A percentile compares a stretch with the other conserved stretches of the same genome.
These are phyloP conservation scores for Rhombomys opimus DNA, from an alignment of 2,113 vertebrate genomes.

Conservation along the genomic window DNA sequence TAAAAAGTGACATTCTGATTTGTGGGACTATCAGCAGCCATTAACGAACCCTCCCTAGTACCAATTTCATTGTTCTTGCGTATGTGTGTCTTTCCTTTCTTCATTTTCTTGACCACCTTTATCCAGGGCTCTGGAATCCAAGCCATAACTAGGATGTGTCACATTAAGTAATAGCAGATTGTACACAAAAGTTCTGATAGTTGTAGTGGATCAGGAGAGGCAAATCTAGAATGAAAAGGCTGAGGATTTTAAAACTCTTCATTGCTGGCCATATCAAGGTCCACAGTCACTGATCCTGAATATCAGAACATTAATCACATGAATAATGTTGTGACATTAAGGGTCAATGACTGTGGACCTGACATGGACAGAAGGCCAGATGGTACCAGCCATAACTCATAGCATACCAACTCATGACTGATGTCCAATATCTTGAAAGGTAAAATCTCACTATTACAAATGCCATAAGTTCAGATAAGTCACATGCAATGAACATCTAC, in stretches of 20 bases:
- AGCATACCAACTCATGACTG: background rate
- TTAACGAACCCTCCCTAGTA: background rate
- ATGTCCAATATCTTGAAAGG: background rate
- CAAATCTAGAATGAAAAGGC: background rate
- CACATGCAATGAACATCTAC: background rate
- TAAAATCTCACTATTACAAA: background rate
- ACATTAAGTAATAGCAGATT: background rate
- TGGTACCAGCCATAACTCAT: background rate
- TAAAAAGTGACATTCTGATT: background rate
- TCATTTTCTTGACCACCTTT: background rate
- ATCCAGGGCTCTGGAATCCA: background rate
- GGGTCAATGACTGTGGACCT: too few species aligned
- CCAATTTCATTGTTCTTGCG: background rate
- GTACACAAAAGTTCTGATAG: background rate
- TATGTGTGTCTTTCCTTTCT: background rate
- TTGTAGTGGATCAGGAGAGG: background rate
- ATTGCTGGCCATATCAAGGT: background rate
- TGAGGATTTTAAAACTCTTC: background rate
- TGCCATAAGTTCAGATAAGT: background rate
- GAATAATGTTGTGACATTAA: too few species aligned
- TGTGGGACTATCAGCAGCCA: background rate
- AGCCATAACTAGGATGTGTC: background rate
- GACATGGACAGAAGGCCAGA: background rate
- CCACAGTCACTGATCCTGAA: background rate
- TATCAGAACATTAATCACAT: background rate